Percentiles rank a stretch among this genome's conserved stretches.
These are phyloP conservation scores for Porites cylindrica DNA, from an alignment of 92 coral and sea anemone genomes.

Conservation along the genomic window DNA sequence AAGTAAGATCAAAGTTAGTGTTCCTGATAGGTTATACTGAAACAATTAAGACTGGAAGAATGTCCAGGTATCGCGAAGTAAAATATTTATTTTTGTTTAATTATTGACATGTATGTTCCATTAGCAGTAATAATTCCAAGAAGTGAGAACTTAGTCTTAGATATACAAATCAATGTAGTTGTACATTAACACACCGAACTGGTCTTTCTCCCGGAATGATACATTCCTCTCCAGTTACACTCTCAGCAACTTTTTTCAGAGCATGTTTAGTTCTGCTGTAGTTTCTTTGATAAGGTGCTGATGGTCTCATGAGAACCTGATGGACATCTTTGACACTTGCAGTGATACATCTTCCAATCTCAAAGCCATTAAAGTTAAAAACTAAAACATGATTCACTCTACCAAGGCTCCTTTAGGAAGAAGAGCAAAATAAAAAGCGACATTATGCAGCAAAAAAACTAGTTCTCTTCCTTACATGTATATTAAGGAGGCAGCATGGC, in stretches of 20 bases:
- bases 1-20: too few species aligned
- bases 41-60: too few species aligned
- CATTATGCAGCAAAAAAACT: neutral
- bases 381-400: slow-evolving; percentile 87
- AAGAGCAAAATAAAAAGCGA: neutral
- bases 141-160: neutral
- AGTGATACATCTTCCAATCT: slow-evolving; percentile 85
- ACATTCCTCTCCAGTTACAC: slow-evolving; percentile 71
- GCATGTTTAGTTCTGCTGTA: slow-evolving; percentile 64
- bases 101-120: neutral
- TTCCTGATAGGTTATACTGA: too few species aligned
- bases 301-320: slow-evolving; percentile 73
- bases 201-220: slow-evolving; percentile 96
- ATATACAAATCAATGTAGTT: neutral
- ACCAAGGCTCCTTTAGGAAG: slow-evolving; percentile 71
- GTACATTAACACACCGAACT: slow-evolving; percentile 52
- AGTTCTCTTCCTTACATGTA: too few species aligned
- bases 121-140: neutral
- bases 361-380: slow-evolving; percentile 83
- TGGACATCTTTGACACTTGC: slow-evolving; percentile 75
- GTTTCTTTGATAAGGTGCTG: slow-evolving; percentile 76
- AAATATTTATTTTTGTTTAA: too few species aligned
- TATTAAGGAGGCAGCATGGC: too few species aligned
- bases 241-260: slow-evolving; percentile 58
- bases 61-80: too few species aligned